A percentile compares a stretch with the other conserved stretches of the same genome.
phyloP scores from a whole-genome alignment of 2,113 vertebrate species.

The Notiomystis cincta region DNA sequence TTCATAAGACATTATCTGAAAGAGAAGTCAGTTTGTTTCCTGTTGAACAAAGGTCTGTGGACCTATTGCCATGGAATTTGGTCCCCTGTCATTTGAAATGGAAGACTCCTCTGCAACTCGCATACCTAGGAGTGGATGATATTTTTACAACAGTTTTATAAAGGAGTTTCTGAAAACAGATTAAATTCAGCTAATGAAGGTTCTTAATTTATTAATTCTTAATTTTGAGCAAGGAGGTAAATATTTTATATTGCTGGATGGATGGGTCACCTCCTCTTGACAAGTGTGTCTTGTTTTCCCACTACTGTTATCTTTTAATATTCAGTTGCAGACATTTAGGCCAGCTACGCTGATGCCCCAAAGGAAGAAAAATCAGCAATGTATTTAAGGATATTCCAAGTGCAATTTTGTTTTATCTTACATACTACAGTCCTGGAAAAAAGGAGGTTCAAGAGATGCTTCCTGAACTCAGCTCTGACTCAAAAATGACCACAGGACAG shows the following conservation, averaged over 20 bases:
- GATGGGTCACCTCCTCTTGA: background rate
- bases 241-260: background rate
- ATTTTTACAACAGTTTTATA: background rate
- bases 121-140: background rate
- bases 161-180: background rate
- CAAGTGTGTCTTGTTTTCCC: background rate
- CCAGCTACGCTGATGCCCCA: background rate
- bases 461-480: background rate
- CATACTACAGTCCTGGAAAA: background rate
- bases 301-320: background rate
- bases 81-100: background rate
- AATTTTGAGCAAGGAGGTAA: background rate
- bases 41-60: background rate
- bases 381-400: background rate
- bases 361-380: background rate
- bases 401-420: background rate
- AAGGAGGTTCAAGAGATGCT: background rate
- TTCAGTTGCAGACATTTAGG: background rate
- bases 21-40: background rate
- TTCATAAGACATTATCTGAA: background rate
- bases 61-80: background rate
- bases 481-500: background rate
- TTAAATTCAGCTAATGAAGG: background rate
- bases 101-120: background rate
- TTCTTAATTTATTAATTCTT: no score